Evolutionary conservation across 2,888 invertebrate genomes (phyloP), one percentile per base, ranked within the genome.

Genomic region (Dolomedes plantarius): DNA sequence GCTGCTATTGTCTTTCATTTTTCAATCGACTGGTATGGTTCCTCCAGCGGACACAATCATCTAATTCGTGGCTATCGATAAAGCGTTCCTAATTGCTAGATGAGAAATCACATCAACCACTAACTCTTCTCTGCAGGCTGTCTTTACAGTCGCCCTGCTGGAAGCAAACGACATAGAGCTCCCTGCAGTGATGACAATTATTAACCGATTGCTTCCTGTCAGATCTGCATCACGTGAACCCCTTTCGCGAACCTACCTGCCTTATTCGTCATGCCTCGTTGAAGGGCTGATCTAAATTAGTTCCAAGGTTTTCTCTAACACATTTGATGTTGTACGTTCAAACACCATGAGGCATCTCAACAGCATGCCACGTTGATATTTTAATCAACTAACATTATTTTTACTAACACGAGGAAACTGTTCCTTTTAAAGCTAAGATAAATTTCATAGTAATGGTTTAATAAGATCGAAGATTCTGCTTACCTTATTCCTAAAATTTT

Each of bases 191-290:
- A 7, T 56, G 23, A 56, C 23, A 23, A 56, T 56, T 56, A 56
- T 56, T 56, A 56, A 56, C 5, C 16, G 56, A 56, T 56, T 56
- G 56, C 23, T 23, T 56, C 41, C 41, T 46, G 23, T 56, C 56
- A 23, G 5, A 5, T 56, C 36, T 7, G 36, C 36, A 6, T 36
- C 36, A n/a, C n/a, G n/a, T 9, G 16, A 2, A 13, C 46, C 41
- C 41, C 41, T 2, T 16, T 46, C 16, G 46, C 1, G 6, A 46
- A 16, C 41, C 9, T 16, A 1, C 16, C 2, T 7, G 36, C 16
- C 41, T 46, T 46, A 16, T 46, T 46, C 16, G 41, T 46, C 41
- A 46, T 16, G 2, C 41, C 46, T 13, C 41, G 16, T 46, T 9
- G 41, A 41, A n/a, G 41, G 36, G 46, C 16, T 46, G 41, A 46